Base-by-base conservation (phyloP, 2,888 invertebrate species). In the Zygogramma bicolorata region DNA sequence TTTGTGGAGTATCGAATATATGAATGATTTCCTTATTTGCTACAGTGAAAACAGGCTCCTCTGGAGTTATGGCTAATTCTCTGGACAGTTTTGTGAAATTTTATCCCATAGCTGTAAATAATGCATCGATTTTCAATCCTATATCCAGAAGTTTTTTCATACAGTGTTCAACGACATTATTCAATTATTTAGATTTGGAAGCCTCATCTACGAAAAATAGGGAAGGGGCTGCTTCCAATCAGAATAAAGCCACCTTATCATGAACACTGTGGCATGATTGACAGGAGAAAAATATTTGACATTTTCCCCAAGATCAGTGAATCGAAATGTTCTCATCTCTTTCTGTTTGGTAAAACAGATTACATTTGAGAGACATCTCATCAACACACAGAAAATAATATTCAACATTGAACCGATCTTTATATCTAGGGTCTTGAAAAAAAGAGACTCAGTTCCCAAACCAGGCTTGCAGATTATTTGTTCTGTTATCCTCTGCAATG, bases 361-460 rank as follows among this genome's bases (percentile, higher is more conserved):
- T 66, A 25, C n/a, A 10, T 57, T 66, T 71, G n/a, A 59, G n/a
- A 59, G 69, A 42, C 59, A 63, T 69, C 38, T 69, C 69, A 63
- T 65, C 59, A 57, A 71, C 29, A 18, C 66, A 61, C 25, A 66
- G 13, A 49, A 61, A 38, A 27, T 65, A 70, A 70, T 70, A 1
- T 63, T 25, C 20, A 70, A 31, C 58, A 58, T 65, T 20, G 63
- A 25, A 2, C 29, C 10, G 10, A n/a, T 2, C 29, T 65, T 57
- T 25, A 62, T 71, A 38, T 66, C 61, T 15, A 71, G 29, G n/a
- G 61, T 34, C 61, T 67, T 65, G 34, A 68, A 71, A 22, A 68
- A 71, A 22, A 71, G 13, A 31, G 58, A 20, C 20, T 67, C 68
- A 58, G 67, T 71, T 18, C 34, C 22, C 3, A 71, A 42, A 38